phyloP scores from a whole-genome alignment of 2,888 invertebrate genomes.

The Brenthis daphne region DNA sequence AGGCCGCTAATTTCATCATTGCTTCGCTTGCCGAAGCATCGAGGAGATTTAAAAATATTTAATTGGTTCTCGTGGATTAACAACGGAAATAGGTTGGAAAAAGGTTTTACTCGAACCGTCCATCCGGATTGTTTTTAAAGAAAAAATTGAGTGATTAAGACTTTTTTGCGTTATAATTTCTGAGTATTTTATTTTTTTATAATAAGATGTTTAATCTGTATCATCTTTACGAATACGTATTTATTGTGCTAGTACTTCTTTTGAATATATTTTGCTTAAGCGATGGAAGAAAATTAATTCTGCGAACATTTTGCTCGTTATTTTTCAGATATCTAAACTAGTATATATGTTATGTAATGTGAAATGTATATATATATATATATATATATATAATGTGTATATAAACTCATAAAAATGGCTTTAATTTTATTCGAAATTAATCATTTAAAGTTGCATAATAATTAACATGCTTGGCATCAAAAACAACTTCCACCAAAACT shows the following conservation, averaged over 20 bases:
- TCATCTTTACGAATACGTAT: neutral
- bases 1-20: constrained; percentile 20
- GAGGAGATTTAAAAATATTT: constrained; percentile 38
- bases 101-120: constrained; percentile 38
- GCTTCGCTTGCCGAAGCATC: constrained; percentile 8
- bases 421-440: too few relatives aligned
- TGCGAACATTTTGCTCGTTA: too few relatives aligned
- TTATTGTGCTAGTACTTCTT: neutral
- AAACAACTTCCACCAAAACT: constrained; percentile 15
- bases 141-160: constrained; percentile 43
- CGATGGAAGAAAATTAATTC: too few relatives aligned
- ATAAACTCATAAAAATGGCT: too few relatives aligned
- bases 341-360: too few relatives aligned
- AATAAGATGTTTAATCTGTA: neutral
- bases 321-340: too few relatives aligned
- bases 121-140: constrained; percentile 40
- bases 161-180: constrained; percentile 29
- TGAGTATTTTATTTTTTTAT: constrained; percentile 18
- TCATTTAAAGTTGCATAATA: constrained; percentile 5
- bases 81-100: constrained; percentile 40
- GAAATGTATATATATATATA: too few relatives aligned
- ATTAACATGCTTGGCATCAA: neutral
- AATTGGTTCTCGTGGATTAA: constrained; percentile 43
- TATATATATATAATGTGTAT: too few relatives aligned
- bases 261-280: too few relatives aligned